Evolutionary conservation across 2,113 vertebrate species (phyloP).

Genomic region (Aleadryas rufinucha): DNA sequence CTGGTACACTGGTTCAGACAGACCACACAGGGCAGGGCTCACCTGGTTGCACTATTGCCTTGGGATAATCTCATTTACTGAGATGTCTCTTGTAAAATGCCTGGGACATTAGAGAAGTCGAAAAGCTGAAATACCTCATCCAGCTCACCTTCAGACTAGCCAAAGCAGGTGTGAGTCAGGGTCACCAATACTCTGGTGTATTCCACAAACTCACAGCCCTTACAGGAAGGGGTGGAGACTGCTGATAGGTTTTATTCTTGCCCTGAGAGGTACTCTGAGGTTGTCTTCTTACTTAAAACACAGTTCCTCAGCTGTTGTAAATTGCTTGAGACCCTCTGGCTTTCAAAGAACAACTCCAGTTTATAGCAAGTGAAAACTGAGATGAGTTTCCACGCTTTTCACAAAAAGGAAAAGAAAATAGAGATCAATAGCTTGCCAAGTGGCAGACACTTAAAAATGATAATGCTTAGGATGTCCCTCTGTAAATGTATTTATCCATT

Average conservation of each 20-base stretch:
- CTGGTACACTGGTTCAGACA: neutral
- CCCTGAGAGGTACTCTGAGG: neutral
- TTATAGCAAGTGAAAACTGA: neutral
- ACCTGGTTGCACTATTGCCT: neutral
- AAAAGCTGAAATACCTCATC: neutral
- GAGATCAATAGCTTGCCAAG: neutral
- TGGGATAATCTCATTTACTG: neutral
- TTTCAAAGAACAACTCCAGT: neutral
- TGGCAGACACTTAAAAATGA: neutral
- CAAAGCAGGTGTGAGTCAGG: neutral
- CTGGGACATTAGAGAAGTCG: fast-evolving
- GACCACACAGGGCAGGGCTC: neutral
- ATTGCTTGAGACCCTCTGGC: neutral
- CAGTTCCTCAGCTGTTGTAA: neutral
- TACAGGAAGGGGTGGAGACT: neutral
- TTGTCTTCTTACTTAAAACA: neutral
- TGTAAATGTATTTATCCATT: neutral
- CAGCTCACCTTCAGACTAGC: neutral
- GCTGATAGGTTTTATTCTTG: neutral
- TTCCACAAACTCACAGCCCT: neutral
- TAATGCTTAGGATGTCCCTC: neutral
- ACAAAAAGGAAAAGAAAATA: neutral
- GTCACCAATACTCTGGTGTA: fast-evolving
- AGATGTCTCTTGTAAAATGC: neutral
- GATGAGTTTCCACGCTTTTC: neutral